Evolutionary conservation across 2,113 vertebrate species (phyloP).

Genomic region (Brachirus orientalis): DNA sequence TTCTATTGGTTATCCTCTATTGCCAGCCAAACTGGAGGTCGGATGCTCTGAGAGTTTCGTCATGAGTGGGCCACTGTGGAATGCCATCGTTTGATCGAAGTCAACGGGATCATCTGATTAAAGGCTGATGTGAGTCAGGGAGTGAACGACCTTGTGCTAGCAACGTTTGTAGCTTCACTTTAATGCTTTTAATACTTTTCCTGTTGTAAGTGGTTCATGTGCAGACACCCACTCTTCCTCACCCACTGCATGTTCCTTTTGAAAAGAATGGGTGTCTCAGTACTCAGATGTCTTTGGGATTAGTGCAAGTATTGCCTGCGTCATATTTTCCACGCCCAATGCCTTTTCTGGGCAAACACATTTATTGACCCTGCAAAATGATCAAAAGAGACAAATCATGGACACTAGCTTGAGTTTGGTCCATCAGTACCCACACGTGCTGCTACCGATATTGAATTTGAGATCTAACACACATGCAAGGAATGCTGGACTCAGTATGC

Average conservation of each 20-base stretch:
- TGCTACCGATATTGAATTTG: too few species aligned
- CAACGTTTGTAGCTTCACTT: conserved; percentile 36
- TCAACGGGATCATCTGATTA: conserved; percentile 44
- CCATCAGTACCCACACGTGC: too few species aligned
- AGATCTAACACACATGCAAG: too few species aligned
- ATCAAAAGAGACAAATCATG: too few species aligned
- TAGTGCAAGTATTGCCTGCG: too few species aligned
- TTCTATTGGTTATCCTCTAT: conserved; percentile 41
- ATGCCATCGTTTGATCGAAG: conserved; percentile 60
- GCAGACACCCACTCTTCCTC: conserved; percentile 25
- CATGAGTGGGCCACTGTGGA: conserved; percentile 62
- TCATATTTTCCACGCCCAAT: too few species aligned
- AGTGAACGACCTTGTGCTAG: conserved; percentile 42
- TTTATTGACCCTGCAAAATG: too few species aligned
- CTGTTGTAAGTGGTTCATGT: conserved; percentile 38
- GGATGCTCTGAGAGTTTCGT: conserved; percentile 40
- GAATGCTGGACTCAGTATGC: too few species aligned
- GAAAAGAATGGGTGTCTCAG: conserved; percentile 15
- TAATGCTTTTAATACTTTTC: conserved; percentile 46
- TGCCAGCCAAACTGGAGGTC: conserved; percentile 47
- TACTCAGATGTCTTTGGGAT: not conserved
- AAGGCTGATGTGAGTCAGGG: conserved; percentile 45
- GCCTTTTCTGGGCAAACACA: too few species aligned
- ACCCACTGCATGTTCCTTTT: conserved; percentile 7
- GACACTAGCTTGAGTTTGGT: too few species aligned